Base-by-base conservation (phyloP, 2,797 vertebrate species). In the Phoebastria nigripes region DNA sequence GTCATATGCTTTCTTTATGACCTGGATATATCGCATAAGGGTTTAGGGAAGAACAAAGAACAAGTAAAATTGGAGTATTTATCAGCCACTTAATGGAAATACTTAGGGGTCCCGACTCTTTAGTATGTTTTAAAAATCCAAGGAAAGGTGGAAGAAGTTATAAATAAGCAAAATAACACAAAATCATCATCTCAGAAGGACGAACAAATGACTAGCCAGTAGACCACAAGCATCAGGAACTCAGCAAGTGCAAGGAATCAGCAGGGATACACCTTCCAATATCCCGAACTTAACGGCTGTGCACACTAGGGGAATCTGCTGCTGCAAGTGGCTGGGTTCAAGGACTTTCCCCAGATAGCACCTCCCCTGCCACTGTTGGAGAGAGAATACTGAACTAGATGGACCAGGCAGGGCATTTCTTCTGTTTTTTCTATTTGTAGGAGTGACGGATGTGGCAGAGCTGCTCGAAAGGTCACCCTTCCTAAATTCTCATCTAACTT, bases 251-350 rank as follows among this genome's bases (percentile, higher is more conserved):
- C 37, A 67, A 49, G 62, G 19, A 41, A 37, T 62, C 54, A 8
- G 11, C 51, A 70, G 37, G 51, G 47, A 44, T 44, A 31, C 22
- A n/a, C 33, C 55, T 69, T 35, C 12, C 19, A 28, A 6, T 1
- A 49, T 7, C 35, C 55, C 2, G 1, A n/a, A 49, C 37, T 13
- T 28, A 12, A 19, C 0, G 2, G 35, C 8, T 19, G 19, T 24
- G 59, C 31, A 9, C 54, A 7, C 44, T 3, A 17, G 31, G 25
- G 35, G 19, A 37, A 47, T 16, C 31, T 24, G 16, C 47, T 42
- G 54, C 54, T 46, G 66, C 4, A 16, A n/a, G 29, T 4, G 8
- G 29, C 51, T 17, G 18, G 2, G 12, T 12, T 28, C 24, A 19
- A 19, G 33, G 44, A 24, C 65, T 20, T 18, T 33, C 29, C 66